Evolutionary conservation across 1,140 invertebrate genomes (phyloP), one percentile per base, ranked within the genome.

Genomic region (Lepidostoma basale): DNA sequence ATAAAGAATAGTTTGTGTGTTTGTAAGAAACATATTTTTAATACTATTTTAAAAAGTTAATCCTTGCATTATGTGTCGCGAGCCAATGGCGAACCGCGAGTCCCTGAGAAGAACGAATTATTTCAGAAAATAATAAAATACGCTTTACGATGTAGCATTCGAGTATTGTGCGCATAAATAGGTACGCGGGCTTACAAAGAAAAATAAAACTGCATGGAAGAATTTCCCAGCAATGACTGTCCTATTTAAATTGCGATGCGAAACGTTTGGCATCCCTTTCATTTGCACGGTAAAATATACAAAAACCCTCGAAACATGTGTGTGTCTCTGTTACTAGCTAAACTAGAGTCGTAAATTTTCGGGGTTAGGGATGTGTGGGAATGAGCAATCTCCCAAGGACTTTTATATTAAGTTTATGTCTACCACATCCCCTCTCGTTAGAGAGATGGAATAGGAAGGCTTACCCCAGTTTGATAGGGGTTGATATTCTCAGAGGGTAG

Each of bases 331-430:
- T 14, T 23, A 23, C 12, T 14, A 28, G 20, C 12, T 18, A 22
- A n/a, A n/a, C 18, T 18, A 1, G 20, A 10, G 20, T 60, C 56
- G 36, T 60, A 60, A 40, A 60, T n/a, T 25, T 52, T n/a, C 22
- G 10, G 25, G 47, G 16, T 16, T 18, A 20, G 18, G 26, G 14
- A n/a, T 30, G n/a, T 60, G 56, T 39, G 30, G 33, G 56, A 28
- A 60, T 40, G 42, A 60, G 56, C 25, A 60, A 60, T 60, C 42
- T 42, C 16, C 9, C n/a, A 3, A 18, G 33, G 36, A 60, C 54
- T 62, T 69, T 69, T 69, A 69, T 69, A 64, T 69, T 65, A 65
- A 65, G n/a, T n/a, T n/a, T n/a, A n/a, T n/a, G n/a, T n/a, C 28
- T 14, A 40, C 28, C 12, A 23, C 18, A 25, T n/a, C 22, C 56